These are phyloP conservation scores for Amphiduros pacificus DNA, from an alignment of 2,888 invertebrate genomes.

Conservation along the genomic window DNA sequence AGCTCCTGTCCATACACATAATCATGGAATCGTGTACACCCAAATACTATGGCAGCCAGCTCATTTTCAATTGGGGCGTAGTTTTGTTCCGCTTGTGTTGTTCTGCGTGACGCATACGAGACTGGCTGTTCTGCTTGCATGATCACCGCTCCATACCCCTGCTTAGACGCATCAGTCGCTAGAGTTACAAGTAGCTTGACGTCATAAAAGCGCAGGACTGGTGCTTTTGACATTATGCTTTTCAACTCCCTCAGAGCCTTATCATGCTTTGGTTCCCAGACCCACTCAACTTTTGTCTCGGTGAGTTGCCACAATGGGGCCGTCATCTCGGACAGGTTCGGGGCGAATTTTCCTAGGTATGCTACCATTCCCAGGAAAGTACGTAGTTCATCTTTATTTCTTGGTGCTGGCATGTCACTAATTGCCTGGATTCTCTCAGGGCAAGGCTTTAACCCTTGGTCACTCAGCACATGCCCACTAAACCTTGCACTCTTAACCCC, in stretches of 20 bases:
- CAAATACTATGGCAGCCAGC: background rate
- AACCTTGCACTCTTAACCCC: background rate
- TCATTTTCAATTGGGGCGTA: constrained; percentile 14
- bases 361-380: background rate
- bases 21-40: constrained; percentile 7
- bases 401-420: background rate
- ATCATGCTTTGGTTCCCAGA: background rate
- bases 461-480: background rate
- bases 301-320: background rate
- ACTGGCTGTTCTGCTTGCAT: constrained; percentile 23
- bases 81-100: constrained; percentile 6
- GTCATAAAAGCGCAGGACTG: constrained; percentile 18
- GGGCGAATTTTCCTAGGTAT: background rate
- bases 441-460: background rate
- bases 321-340: background rate
- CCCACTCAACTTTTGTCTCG: background rate
- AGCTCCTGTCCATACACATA: constrained; percentile 6
- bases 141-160: constrained; percentile 15
- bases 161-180: background rate
- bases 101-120: constrained; percentile 27
- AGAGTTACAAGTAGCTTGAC: background rate
- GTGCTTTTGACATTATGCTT: background rate
- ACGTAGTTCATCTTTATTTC: background rate
- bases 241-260: background rate
- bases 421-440: background rate